Evolutionary conservation across 2,888 invertebrate genomes (phyloP).

Genomic region (Stenodema calcarata): DNA sequence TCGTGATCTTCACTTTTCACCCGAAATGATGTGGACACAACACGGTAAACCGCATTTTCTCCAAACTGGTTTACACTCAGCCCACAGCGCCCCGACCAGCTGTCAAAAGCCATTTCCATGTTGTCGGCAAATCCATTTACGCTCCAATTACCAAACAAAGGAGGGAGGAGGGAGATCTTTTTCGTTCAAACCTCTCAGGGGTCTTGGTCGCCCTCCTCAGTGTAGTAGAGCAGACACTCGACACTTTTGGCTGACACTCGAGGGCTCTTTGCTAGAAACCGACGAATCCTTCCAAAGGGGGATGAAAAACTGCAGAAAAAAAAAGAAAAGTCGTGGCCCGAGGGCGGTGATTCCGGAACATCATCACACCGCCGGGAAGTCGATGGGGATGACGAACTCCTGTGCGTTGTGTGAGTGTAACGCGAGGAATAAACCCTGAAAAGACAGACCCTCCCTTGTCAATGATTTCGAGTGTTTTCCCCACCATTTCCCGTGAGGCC

Average conservation of each 20-base stretch:
- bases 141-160: not conserved
- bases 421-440: not conserved
- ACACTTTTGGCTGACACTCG: not conserved
- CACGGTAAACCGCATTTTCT: not conserved
- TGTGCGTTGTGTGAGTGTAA: no score
- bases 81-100: not conserved
- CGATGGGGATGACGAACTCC: no score
- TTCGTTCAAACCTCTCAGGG: not conserved
- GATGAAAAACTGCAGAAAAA: not conserved
- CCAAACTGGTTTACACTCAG: not conserved
- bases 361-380: not conserved
- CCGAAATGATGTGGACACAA: not conserved
- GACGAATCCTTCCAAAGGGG: not conserved
- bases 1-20: not conserved
- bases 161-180: not conserved
- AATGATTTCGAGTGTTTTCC: constrained; percentile 13
- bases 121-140: not conserved
- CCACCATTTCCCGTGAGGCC: constrained; percentile 7
- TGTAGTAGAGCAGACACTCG: not conserved
- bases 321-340: no score
- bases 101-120: not conserved
- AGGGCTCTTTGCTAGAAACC: not conserved
- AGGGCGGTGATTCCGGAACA: not conserved
- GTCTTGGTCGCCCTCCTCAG: not conserved
- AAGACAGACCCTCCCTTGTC: not conserved